Percentiles rank a stretch among this genome's conserved stretches.
These are phyloP conservation scores for Anorthoa munda DNA, from an alignment of 2,888 invertebrate genomes.

Conservation along the genomic window DNA sequence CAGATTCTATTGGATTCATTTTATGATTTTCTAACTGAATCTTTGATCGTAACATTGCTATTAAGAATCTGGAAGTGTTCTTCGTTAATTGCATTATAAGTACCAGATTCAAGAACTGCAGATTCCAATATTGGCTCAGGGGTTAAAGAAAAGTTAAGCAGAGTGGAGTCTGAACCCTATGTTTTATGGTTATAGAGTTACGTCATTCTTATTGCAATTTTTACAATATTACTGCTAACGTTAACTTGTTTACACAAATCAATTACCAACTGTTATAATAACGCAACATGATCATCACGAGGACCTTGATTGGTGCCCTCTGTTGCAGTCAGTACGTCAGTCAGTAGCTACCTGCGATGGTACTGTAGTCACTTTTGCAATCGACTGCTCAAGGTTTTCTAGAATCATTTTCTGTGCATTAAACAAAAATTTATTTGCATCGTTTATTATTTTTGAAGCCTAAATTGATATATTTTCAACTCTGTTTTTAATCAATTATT, in stretches of 20 bases:
- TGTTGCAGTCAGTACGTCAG: conserved; percentile 13
- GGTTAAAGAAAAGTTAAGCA: neutral
- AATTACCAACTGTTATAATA: conserved; percentile 30
- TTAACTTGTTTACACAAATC: conserved; percentile 21
- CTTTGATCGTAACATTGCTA: neutral
- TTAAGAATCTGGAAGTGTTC: neutral
- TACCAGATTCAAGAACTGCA: neutral
- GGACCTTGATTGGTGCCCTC: conserved; percentile 44
- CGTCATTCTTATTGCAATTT: neutral
- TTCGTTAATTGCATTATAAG: neutral
- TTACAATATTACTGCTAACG: conserved; percentile 2
- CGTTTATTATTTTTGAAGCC: neutral
- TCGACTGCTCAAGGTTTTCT: conserved; percentile 42
- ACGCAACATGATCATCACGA: conserved; percentile 48
- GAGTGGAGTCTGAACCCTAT: neutral
- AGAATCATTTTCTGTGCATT: conserved; percentile 21
- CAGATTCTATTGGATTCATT: neutral
- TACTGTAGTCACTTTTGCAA: conserved; percentile 41
- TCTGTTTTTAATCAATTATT: neutral
- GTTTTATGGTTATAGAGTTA: neutral
- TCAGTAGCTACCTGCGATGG: conserved; percentile 9
- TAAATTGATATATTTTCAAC: neutral
- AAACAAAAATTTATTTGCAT: neutral
- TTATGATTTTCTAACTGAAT: neutral
- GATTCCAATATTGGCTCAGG: neutral